phyloP scores from a whole-genome alignment of 92 coral and sea anemone genomes.

The Porites divaricata region DNA sequence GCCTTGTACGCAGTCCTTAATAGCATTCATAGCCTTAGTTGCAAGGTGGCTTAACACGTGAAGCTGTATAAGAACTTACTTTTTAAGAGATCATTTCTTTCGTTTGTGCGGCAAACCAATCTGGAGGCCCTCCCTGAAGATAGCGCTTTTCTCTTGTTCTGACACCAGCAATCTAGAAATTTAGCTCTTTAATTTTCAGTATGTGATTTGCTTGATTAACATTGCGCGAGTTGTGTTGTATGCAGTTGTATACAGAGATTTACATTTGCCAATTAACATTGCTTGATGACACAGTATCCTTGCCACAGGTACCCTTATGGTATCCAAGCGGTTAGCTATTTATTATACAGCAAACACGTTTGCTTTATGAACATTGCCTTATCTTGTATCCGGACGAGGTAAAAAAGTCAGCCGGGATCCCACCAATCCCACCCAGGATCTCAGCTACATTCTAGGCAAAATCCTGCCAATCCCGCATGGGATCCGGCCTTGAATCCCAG shows the following conservation, averaged over 20 bases:
- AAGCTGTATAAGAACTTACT: not conserved
- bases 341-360: too few species aligned
- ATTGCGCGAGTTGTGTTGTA: slow-evolving; percentile 24
- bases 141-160: slow-evolving; percentile 52
- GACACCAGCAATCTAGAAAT: too few species aligned
- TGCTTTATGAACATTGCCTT: slow-evolving; percentile 18
- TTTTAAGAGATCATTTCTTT: slow-evolving; percentile 59
- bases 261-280: slow-evolving; percentile 32
- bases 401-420: too few species aligned
- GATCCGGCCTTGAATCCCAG: too few species aligned
- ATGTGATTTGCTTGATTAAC: slow-evolving; percentile 17
- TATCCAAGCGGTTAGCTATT: slow-evolving; percentile 15
- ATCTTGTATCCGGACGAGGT: too few species aligned
- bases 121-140: slow-evolving; percentile 60
- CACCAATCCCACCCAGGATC: too few species aligned
- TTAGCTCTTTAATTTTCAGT: slow-evolving; percentile 33
- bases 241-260: slow-evolving; percentile 24
- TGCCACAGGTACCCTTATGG: slow-evolving; percentile 15
- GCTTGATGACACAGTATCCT: slow-evolving; percentile 21
- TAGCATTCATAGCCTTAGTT: slow-evolving; percentile 27
- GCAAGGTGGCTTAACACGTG: slow-evolving; percentile 15
- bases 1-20: slow-evolving; percentile 51
- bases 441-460: too few species aligned
- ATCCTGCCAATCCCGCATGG: too few species aligned
- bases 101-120: slow-evolving; percentile 48